Evolutionary conservation across 2,113 vertebrate genomes (phyloP).

Genomic region (Lophius piscatorius): DNA sequence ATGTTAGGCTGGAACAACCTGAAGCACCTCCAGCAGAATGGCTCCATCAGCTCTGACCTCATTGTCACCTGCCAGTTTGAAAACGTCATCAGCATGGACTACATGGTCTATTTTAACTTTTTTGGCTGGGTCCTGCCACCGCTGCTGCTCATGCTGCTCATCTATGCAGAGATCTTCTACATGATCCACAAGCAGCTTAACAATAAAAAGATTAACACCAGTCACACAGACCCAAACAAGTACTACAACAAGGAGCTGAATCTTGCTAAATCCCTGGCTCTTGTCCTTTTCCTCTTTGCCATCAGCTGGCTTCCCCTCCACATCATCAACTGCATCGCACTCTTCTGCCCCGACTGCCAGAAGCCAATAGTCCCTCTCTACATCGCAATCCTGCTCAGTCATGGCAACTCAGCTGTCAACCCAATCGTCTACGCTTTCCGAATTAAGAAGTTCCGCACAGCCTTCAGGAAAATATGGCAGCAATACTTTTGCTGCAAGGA

Average conservation of each 20-base stretch:
- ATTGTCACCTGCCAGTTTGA: conserved; percentile 92
- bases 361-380: conserved; percentile 86
- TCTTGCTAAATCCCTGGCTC: conserved; percentile 93
- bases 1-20: conserved; percentile 98
- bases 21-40: conserved; percentile 70
- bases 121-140: conserved; percentile 96
- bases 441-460: conserved; percentile 93
- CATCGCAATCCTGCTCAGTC: conserved; percentile 93
- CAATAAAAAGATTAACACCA: conserved; percentile 90
- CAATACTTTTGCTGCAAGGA: conserved; percentile 91
- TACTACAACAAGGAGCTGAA: conserved; percentile 97
- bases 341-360: conserved; percentile 87
- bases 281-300: conserved; percentile 94
- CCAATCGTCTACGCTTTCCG: conserved; percentile 95
- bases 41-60: conserved; percentile 76
- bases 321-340: conserved; percentile 91
- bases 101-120: conserved; percentile 99
- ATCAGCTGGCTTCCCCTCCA: conserved; percentile 97
- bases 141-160: conserved; percentile 90
- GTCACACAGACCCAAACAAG: conserved; percentile 87
- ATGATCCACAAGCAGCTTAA: conserved; percentile 96
- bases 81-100: conserved; percentile 98
- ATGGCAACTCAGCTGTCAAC: conserved; percentile 97
- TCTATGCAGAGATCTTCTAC: conserved; percentile 97
- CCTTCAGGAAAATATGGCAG: conserved; percentile 93